phyloP scores from a whole-genome alignment of 2,797 vertebrate species.

The Petrocephalus sullivani region DNA sequence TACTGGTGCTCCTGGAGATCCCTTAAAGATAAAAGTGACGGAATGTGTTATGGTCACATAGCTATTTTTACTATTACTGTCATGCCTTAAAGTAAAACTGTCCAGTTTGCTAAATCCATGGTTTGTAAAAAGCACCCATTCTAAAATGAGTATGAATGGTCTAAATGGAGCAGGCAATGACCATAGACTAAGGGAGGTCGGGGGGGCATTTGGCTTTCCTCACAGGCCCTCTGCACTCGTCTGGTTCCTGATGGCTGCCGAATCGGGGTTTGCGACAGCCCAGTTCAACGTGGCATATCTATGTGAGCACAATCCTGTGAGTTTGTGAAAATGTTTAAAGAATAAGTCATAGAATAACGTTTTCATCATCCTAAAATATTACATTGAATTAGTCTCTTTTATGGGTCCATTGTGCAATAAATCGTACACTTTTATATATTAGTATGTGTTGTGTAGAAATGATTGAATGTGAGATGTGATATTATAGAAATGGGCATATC shows the following conservation, averaged over 20 bases:
- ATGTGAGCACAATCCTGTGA: slow-evolving; percentile 64
- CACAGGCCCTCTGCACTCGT: slow-evolving; percentile 62
- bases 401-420: neutral
- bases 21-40: neutral
- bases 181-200: neutral
- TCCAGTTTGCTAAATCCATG: neutral
- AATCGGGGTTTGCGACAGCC: slow-evolving; percentile 60
- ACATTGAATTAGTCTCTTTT: neutral
- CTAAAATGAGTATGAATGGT: neutral
- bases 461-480: neutral
- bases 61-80: neutral
- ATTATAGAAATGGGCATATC: neutral
- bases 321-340: slow-evolving; percentile 29
- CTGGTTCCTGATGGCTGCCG: slow-evolving; percentile 64
- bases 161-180: neutral
- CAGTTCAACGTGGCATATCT: slow-evolving; percentile 69
- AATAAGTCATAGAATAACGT: neutral
- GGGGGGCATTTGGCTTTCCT: neutral
- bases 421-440: neutral
- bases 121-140: neutral
- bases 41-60: neutral
- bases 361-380: neutral
- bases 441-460: neutral
- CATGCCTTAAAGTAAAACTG: neutral
- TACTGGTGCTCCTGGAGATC: neutral